A percentile compares a stretch with the other conserved stretches of the same genome.
Conservation (phyloP, 2,113 vertebrate species). For the Rhinolophus ferrumequinum region DNA sequence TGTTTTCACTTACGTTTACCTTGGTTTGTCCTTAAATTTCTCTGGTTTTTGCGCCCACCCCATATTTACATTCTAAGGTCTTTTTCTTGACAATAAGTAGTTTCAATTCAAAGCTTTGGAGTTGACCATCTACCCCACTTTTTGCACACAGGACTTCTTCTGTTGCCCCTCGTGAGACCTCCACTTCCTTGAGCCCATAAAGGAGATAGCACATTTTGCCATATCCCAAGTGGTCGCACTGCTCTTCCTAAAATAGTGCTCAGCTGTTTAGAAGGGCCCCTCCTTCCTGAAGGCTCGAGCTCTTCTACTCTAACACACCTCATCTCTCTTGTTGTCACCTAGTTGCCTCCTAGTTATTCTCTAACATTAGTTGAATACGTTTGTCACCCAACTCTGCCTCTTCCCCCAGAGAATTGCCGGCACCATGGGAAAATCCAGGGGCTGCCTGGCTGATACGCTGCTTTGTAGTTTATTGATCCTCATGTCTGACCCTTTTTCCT, state of each 20-base stretch:
- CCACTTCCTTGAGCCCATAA: background rate
- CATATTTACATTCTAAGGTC: background rate
- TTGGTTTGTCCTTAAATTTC: background rate
- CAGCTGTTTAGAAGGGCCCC: background rate
- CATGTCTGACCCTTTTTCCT: background rate
- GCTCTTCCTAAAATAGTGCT: background rate
- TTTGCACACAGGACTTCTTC: background rate
- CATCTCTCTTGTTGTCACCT: background rate
- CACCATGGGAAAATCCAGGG: background rate
- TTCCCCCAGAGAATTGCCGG: background rate
- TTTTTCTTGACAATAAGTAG: background rate
- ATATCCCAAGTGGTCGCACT: background rate
- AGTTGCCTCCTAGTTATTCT: background rate
- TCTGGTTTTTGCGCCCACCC: background rate
- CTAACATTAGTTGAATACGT: background rate
- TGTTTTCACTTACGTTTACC: background rate
- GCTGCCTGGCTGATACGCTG: background rate
- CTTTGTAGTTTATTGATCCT: background rate
- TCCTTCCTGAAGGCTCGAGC: background rate
- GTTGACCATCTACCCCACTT: background rate
- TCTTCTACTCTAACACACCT: background rate
- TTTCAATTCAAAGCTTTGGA: background rate
- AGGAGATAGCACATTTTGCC: too few relatives aligned
- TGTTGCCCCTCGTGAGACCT: background rate
- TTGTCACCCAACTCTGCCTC: background rate